phyloP scores from a whole-genome alignment of 1,140 invertebrate species.

The Mizuhopecten yessoensis region DNA sequence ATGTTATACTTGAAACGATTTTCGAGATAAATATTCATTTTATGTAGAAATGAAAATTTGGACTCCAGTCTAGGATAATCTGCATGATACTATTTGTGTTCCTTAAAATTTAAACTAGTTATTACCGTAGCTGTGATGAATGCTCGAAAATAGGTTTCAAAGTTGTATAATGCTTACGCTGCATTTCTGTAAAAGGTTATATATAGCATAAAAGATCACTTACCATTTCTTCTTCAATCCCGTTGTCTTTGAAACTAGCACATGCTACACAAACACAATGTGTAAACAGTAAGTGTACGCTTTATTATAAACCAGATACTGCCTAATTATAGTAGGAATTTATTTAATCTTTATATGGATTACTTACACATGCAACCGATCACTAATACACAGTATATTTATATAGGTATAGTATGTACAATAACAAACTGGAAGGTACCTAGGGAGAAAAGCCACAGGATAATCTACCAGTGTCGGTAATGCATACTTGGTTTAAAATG shows the following conservation, averaged over 20 bases:
- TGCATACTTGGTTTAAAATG: background rate
- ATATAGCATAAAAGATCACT: background rate
- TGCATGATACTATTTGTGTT: no score
- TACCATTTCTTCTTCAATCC: background rate
- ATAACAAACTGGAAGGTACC: background rate
- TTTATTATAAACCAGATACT: background rate
- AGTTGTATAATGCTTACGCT: no score
- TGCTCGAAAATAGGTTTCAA: no score
- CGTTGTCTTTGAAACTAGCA: background rate
- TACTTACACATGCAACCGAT: background rate
- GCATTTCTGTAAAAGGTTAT: background rate
- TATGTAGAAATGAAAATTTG: no score
- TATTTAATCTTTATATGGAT: background rate
- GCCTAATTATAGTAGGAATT: background rate
- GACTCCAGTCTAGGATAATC: no score
- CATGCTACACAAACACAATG: background rate
- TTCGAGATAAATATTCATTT: no score
- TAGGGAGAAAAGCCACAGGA: background rate
- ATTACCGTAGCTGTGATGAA: no score
- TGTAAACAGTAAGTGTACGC: background rate
- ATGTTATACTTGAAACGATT: no score
- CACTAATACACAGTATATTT: background rate
- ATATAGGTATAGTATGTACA: background rate
- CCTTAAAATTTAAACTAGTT: no score
- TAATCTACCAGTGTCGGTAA: background rate